Base-by-base conservation (phyloP, 2,113 vertebrate species). In the Pagrus major region DNA sequence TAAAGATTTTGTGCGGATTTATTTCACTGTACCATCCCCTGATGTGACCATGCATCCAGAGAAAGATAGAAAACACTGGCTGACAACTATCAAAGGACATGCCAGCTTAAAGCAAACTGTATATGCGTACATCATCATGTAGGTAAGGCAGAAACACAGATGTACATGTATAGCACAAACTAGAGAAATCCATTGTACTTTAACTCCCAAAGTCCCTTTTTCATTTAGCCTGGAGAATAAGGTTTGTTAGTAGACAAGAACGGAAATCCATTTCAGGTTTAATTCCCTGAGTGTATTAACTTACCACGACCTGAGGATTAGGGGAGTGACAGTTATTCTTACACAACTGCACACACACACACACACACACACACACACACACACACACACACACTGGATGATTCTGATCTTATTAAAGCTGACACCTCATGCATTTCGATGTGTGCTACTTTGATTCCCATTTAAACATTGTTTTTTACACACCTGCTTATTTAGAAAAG, bases 221-320 rank as follows among this genome's bases (percentile, higher is more conserved):
- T 39, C 29, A 20, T 2, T 60, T 61, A 9, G 3, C 39, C 37
- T 33, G 21, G 5, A 20, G 42, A 23, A n/a, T 39, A 3, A 39
- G 23, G 52, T 39, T n/a, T 66, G 66, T 73, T 64, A 35, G 23
- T 2, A 20, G 47, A 63, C 75, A 21, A 55, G 39, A 71, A 47
- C 16, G 0, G 29, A 64, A 71, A 59, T 74, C 39, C 47, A 63
- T 73, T 73, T 59, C 49, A 65, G 75, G 33, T 78, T 78, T 44
- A 67, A 88, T 82, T 86, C 70, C 65, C 71, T 25, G 25, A 63
- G 61, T 61, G 76, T 29, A 63, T 86, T 63, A 73, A 59, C 41
- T 63, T 61, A 8, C 64, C 70, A 54, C 31, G 18, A 46, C 64
- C 27, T 73, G 27, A 52, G 63, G 67, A 83, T 73, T 60, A 76